Evolutionary conservation across 2,888 invertebrate species (phyloP), one percentile per base, ranked within the genome.

Genomic region (Ennomos erosarius): DNA sequence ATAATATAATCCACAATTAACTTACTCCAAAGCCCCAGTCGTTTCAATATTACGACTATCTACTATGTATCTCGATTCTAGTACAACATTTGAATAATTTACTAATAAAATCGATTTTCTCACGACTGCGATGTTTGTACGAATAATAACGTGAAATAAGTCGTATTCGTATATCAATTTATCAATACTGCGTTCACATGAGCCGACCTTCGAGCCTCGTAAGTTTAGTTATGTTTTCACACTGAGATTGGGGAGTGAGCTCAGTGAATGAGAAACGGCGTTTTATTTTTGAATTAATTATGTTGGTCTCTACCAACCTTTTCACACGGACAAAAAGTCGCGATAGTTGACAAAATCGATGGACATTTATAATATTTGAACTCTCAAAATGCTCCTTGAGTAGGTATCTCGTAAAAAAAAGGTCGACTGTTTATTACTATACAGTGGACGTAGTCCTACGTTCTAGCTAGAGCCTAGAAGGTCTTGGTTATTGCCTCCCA

Each of bases 31-130:
- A 50, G 34, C 33, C 16, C 43, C 10, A 47, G n/a, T 53, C 38
- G 52, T 53, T 64, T 56, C 48, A 35, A 52, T 34, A 45, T 59
- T 46, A 64, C 48, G 65, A 57, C 58, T 65, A 59, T 62, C 66
- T 40, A 26, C 26, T 33, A 55, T 59, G 60, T 62, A 65, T 68
- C 64, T 64, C 26, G 35, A 11, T 38, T 36, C 52, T 54, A 26
- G 51, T 56, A 50, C 40, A 50, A 60, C 35, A 65, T 58, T 64
- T 64, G 58, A 64, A 64, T 63, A 62, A 67, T 65, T 57, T 59
- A 50, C 45, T 45, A 59, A 60, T 65, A 68, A 65, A 68, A 62
- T 55, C 36, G 36, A 58, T 63, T 66, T 37, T 59, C 63, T 56
- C 64, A 65, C 61, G 59, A 54, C n/a, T 48, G n/a, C 48, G 38